Percentiles rank a stretch among this genome's conserved stretches.
Conservation (phyloP, 2,888 invertebrate species). For the Globia sparganii region DNA sequence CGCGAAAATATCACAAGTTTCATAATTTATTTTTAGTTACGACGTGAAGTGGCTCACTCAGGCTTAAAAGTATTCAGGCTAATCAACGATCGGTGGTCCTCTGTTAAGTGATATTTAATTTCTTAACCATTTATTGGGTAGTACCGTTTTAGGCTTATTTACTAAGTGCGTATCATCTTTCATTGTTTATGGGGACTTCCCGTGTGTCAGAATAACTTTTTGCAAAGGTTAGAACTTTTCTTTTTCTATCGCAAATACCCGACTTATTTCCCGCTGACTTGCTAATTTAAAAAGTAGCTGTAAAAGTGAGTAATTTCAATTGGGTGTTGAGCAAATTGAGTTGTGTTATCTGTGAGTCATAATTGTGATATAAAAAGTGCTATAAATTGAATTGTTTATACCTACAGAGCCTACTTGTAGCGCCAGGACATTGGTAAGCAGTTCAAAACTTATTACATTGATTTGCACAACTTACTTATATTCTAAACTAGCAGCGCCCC, state of each 20-base stretch:
- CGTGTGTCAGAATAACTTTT: constrained; percentile 28
- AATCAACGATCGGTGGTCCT: constrained; percentile 23
- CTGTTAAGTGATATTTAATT: constrained; percentile 23
- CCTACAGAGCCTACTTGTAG: not conserved
- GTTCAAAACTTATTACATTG: not conserved
- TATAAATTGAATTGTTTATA: constrained; percentile 22
- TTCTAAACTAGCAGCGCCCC: no score
- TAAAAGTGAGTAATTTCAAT: constrained; percentile 29
- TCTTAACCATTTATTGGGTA: not conserved
- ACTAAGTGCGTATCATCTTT: constrained; percentile 43
- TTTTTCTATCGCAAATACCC: not conserved
- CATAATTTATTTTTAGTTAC: constrained; percentile 71
- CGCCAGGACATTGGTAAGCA: constrained; percentile 13
- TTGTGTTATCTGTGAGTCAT: constrained; percentile 41
- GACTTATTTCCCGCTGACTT: constrained; percentile 17
- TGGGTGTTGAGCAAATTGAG: constrained; percentile 31
- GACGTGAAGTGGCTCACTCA: constrained; percentile 38
- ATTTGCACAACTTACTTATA: not conserved
- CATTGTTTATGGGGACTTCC: constrained; percentile 50
- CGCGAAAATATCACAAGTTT: constrained; percentile 64
- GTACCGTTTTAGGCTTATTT: constrained; percentile 12
- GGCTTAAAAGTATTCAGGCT: constrained; percentile 36
- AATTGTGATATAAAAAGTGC: constrained; percentile 22
- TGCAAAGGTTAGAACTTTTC: constrained; percentile 23
- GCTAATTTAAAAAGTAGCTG: constrained; percentile 9